Conservation (phyloP, 1,140 invertebrate genomes). For the Bombus huntii region DNA sequence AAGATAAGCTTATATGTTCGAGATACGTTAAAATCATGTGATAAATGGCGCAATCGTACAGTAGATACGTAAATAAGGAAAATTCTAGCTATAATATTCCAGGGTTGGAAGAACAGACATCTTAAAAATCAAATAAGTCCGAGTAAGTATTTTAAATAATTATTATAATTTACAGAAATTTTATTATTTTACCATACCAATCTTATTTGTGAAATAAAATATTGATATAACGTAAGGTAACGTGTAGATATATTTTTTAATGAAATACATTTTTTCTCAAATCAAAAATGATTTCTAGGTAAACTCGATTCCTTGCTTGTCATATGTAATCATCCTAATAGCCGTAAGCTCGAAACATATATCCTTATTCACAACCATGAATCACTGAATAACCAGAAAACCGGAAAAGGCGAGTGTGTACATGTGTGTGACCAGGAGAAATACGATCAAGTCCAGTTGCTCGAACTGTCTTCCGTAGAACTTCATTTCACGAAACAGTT, state of each 20-base stretch:
- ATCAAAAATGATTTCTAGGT: not conserved
- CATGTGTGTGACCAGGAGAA: not conserved
- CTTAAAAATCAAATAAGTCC: no score
- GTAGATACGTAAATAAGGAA: no score
- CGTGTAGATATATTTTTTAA: not conserved
- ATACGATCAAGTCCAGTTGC: slow-evolving; percentile 32
- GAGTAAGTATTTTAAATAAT: no score
- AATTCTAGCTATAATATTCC: no score
- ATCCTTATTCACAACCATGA: slow-evolving; percentile 22
- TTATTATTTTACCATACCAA: no score
- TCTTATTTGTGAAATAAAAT: no score
- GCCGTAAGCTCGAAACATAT: slow-evolving; percentile 1
- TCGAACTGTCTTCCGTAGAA: slow-evolving; percentile 22
- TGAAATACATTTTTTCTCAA: not conserved
- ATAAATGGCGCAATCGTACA: no score
- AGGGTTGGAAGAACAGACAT: no score
- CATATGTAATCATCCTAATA: not conserved
- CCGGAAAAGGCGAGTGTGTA: slow-evolving; percentile 4
- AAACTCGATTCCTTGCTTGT: slow-evolving; percentile 6
- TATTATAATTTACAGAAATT: no score
- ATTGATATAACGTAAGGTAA: no score
- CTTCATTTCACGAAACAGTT: slow-evolving; percentile 32
- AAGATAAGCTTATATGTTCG: not conserved
- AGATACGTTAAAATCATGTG: not conserved
- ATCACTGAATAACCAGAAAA: slow-evolving; percentile 38